Evolutionary conservation across 2,113 vertebrate genomes (phyloP), one percentile per base, ranked within the genome.

Genomic region (Phrynosoma blainvillii): DNA sequence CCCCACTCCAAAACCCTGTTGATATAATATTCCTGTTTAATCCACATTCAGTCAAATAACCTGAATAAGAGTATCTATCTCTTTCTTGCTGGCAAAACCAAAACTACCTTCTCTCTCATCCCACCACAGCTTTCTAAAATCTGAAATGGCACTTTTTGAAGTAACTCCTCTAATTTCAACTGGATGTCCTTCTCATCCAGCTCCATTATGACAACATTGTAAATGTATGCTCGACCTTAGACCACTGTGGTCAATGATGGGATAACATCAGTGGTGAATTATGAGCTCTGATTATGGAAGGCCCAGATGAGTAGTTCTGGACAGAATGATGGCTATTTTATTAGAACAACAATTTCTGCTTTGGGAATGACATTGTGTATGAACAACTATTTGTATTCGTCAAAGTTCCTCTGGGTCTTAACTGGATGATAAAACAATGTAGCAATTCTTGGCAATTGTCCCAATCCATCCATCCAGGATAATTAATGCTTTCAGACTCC

Each of bases 201-300:
- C 21, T 66, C 14, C 32, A n/a, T 36, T 59, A 80, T 5, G 66
- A 56, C 30, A 40, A 80, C 66, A 59, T 80, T 14, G 27, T 86
- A 71, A 27, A 91, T 21, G 82, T 91, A 76, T 94, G 87, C 87
- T 89, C 0, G 0, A 93, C 85, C 83, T 91, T 90, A 1, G 0
- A 56, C 76, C 90, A 86, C 65, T 23, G 18, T 56, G 93, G 85
- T 30, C 85, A 91, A 90, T 88, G 79, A 8, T 83, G 30, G 79
- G 80, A 77, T 74, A 82, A 83, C 14, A 68, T 83, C 10, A 3
- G 90, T 73, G 54, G 68, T 52, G 47, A 0, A 0, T 92, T 89
- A 84, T 79, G 88, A 89, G 80, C 89, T 27, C 88, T 93, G 90
- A 12, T 93, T 90, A 90, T 94, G 91, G 81, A 94, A 93, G 87